Evolutionary conservation across 1,140 invertebrate genomes (phyloP), one percentile per base, ranked within the genome.

Genomic region (Muscidifurax raptorellus): DNA sequence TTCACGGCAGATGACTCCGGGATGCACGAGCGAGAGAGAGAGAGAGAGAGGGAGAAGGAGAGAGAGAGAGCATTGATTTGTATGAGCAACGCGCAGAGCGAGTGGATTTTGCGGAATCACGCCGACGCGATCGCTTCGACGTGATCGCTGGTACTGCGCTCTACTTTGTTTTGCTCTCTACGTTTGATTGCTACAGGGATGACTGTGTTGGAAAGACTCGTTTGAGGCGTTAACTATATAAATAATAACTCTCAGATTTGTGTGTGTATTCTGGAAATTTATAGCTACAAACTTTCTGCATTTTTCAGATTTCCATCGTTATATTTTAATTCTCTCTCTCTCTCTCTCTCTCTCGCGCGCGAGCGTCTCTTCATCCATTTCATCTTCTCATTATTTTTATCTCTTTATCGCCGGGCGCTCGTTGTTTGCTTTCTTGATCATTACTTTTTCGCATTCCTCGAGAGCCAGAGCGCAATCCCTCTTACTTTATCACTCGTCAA

Each of bases 401-500:
- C 82, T 77, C 64, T 83, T 78, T 69, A 83, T 69, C 75, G 28
- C n/a, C n/a, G 12, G 10, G 22, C 32, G 32, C 36, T 66, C 44
- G 71, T 27, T 67, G 18, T 59, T 47, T 44, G 18, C n/a, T 36
- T 69, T 52, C 59, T 36, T n/a, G 36, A 83, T 67, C 82, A 52
- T 77, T 71, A 77, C 69, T 83, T 83, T 82, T 77, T 83, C 59
- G 64, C 82, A 83, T 83, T 83, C 74, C 82, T 69, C 52, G 27
- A n/a, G n/a, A n/a, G n/a, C 25, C 25, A 9, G 10, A 13, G n/a
- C 25, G 64, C 75, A 83, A 83, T 83, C 22, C 32, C 52, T 83
- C 82, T 78, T 71, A 52, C 82, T 83, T 59, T 83, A 77, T 83
- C 82, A 77, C 28, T 83, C 75, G 82, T 83, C 82, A 83, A 83